Base-by-base conservation (phyloP, 2,888 invertebrate genomes). In the Papilio demoleus region DNA sequence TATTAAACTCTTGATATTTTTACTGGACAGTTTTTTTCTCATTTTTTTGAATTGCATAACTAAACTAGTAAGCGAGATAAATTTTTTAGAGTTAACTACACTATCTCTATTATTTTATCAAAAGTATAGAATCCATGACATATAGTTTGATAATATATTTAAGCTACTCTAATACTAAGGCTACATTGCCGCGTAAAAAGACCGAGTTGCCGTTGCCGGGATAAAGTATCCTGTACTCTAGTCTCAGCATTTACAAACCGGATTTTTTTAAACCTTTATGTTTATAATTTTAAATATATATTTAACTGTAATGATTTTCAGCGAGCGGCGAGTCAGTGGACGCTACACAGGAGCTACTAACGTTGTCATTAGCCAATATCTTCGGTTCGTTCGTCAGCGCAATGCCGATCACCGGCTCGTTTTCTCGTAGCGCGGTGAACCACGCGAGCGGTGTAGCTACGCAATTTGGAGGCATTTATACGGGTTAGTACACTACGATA, bases 391-490 rank as follows among this genome's bases (percentile, higher is more conserved):
- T 98, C 79, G 96, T 97, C 62, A 96, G 95, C 2, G 97, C 98
- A 0, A 97, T 98, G 95, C 98, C 98, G 0, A 96, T 98, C 14
- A 96, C 97, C 3, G 98, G 97, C 5, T 97, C 97, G 0, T 97
- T 97, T 86, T 97, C 97, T 0, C 93, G 97, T 67, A 97, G 97
- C 71, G 98, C 98, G 24, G 98, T 99, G 0, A 98, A 98, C 90
- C 97, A 98, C 79, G 97, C 97, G n/a, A 97, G 97, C 80, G 98
- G 98, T 0, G 98, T 98, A 0, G 95, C 95, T 72, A 98, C 98
- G 0, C 97, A 98, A 14, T 94, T 97, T 72, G 97, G 98, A 38
- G 98, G 97, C 68, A 83, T 97, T 66, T 96, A 96, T 76, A 97
- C 97, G 66, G 96, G 95, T 94, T 84, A 77, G 76, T 70, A 19